Percentiles rank a stretch among this genome's conserved stretches.
Evolutionary conservation across 2,888 invertebrate species (phyloP).

Genomic region (Eupithecia tripunctaria): DNA sequence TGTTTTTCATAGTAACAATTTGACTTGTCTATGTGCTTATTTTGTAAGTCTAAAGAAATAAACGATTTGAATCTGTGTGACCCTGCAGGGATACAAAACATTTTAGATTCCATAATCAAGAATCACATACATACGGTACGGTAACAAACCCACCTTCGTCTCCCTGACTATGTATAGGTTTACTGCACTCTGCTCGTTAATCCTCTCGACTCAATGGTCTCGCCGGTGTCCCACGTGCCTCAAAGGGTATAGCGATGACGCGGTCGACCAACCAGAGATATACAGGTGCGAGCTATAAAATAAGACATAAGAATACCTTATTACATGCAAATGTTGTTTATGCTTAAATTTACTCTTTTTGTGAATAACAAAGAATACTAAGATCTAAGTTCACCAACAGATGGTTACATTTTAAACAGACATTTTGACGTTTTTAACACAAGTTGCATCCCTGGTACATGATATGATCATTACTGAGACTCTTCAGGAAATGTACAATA

Average conservation of each 20-base stretch:
- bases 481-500: too few relatives aligned
- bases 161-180: constrained; percentile 15
- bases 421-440: too few relatives aligned
- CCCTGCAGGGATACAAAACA: not conserved
- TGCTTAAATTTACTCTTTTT: not conserved
- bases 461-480: too few relatives aligned
- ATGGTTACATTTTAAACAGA: too few relatives aligned
- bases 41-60: too few relatives aligned
- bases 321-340: not conserved
- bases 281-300: not conserved
- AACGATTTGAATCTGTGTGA: not conserved
- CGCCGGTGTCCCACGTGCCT: constrained; percentile 24
- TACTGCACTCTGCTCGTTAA: constrained; percentile 33
- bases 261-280: not conserved
- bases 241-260: constrained; percentile 17
- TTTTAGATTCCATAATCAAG: not conserved
- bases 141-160: not conserved
- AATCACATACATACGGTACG: too few relatives aligned
- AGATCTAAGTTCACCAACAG: too few relatives aligned
- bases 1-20: too few relatives aligned
- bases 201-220: constrained; percentile 30
- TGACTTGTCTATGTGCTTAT: too few relatives aligned
- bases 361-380: too few relatives aligned
- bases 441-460: too few relatives aligned
- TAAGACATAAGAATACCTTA: not conserved